Evolutionary conservation across 1,140 invertebrate genomes (phyloP).

Genomic region (Drosophila virilis): DNA sequence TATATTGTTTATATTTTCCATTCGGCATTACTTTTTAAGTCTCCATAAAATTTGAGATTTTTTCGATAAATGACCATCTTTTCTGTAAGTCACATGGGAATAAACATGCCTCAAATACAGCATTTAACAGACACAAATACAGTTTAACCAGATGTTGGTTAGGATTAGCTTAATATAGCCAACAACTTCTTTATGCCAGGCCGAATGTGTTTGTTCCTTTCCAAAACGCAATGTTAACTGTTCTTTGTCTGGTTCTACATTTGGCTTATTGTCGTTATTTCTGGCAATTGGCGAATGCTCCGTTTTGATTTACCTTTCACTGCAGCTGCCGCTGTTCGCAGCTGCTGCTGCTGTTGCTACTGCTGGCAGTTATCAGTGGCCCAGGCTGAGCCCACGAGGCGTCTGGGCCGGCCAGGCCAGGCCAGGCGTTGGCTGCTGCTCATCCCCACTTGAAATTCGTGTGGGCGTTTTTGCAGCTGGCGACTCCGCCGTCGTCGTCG

Average conservation of each 20-base stretch:
- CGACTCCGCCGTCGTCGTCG: background rate
- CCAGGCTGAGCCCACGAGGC: conserved; percentile 12
- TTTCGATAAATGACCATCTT: no score
- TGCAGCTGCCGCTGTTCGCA: conserved; percentile 14
- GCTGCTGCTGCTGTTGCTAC: conserved; percentile 22
- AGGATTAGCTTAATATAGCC: no score
- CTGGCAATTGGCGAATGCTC: background rate
- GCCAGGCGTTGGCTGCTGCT: conserved; percentile 27
- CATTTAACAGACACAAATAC: no score
- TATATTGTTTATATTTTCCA: no score
- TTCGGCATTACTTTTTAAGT: no score
- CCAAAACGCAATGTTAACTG: background rate
- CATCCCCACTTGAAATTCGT: conserved; percentile 48
- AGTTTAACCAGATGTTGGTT: no score
- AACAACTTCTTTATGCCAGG: background rate
- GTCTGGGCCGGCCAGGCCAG: conserved; percentile 1
- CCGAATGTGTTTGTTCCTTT: background rate
- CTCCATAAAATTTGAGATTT: no score
- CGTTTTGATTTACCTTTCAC: conserved; percentile 52
- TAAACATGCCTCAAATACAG: no score
- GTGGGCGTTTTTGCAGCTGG: conserved; percentile 52
- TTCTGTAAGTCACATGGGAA: no score
- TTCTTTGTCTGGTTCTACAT: background rate
- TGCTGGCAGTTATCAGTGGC: conserved; percentile 12
- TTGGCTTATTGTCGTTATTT: conserved; percentile 10